Evolutionary conservation across 2,888 invertebrate genomes (phyloP).

Genomic region (Bedellia somnulentella): DNA sequence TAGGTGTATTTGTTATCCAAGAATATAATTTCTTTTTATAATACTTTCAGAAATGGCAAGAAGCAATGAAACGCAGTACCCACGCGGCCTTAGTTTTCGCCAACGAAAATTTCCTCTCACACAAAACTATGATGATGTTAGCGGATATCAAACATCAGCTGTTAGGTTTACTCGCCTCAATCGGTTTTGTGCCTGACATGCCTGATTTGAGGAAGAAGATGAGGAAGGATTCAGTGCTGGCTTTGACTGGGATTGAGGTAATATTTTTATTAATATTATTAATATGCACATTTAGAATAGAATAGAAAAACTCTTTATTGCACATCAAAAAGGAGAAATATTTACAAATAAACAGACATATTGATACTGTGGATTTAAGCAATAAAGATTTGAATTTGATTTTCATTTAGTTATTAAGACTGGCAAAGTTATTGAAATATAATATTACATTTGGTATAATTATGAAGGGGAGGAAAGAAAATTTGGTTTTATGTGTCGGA

Average conservation of each 20-base stretch:
- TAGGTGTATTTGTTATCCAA: too few relatives aligned
- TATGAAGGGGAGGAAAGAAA: too few relatives aligned
- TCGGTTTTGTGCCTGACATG: conserved; percentile 77
- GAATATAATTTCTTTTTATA: too few relatives aligned
- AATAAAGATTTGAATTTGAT: too few relatives aligned
- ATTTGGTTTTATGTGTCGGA: too few relatives aligned
- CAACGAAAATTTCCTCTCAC: conserved; percentile 79
- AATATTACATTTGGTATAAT: too few relatives aligned
- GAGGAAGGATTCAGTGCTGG: conserved; percentile 66
- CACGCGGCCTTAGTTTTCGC: conserved; percentile 79
- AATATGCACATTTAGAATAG: conserved; percentile 14
- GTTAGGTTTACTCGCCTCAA: conserved; percentile 72
- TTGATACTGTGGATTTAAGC: too few relatives aligned
- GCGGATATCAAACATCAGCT: conserved; percentile 86
- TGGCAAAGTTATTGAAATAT: too few relatives aligned
- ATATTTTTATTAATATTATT: too few relatives aligned
- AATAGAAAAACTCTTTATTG: too few relatives aligned
- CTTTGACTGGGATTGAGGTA: conserved; percentile 66
- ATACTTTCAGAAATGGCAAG: conserved; percentile 86
- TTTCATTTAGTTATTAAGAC: background rate
- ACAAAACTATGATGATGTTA: conserved; percentile 79
- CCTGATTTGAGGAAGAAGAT: conserved; percentile 50
- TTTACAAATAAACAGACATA: too few relatives aligned
- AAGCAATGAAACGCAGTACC: conserved; percentile 66
- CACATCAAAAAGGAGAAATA: too few relatives aligned